Evolutionary conservation across 2,888 invertebrate genomes (phyloP), one percentile per base, ranked within the genome.

Genomic region (Teleogryllus oceanicus): DNA sequence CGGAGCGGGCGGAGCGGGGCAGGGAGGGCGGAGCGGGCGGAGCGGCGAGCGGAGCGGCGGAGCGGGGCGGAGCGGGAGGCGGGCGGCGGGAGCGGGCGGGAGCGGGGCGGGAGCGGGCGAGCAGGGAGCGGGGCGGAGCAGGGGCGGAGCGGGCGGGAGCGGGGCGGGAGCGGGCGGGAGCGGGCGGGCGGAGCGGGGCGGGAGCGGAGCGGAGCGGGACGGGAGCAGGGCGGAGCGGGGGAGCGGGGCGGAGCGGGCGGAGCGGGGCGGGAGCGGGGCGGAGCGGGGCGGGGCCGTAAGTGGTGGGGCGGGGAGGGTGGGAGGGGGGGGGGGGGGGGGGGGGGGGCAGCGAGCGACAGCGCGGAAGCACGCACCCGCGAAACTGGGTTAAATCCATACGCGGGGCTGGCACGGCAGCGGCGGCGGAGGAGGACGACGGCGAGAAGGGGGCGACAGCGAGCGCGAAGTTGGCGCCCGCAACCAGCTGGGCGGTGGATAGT

Each of bases 361-460:
- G 4, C n/a, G n/a, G 16, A 62, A 62, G 62, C 62, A 62, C 62
- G 62, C 62, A 62, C 62, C 62, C 62, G 62, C 62, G 62, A 62
- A 62, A 18, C 62, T 62, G 62, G 62, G 62, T 62, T 62, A 62
- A 62, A 62, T 62, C 62, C 62, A 62, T 62, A 62, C 62, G n/a
- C n/a, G 62, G 16, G 62, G 62, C 62, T 62, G 62, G 62, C 62
- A 62, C 62, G 62, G 62, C 13, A 13, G 13, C 62, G 16, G 62
- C 4, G 62, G n/a, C 3, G 62, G 62, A 0, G n/a, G 62, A 12
- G 62, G 62, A 62, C 2, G 18, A 16, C 2, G 12, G 62, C 62
- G 5, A 16, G 62, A 3, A 8, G 37, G 37, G 37, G 37, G 5
- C 37, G 37, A 37, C 37, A 37, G 37, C 37, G 24, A 37, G 5